Percentiles rank a stretch among this genome's conserved stretches.
These are phyloP conservation scores for Heliconius ethilla DNA, from an alignment of 2,888 invertebrate species.

Conservation along the genomic window DNA sequence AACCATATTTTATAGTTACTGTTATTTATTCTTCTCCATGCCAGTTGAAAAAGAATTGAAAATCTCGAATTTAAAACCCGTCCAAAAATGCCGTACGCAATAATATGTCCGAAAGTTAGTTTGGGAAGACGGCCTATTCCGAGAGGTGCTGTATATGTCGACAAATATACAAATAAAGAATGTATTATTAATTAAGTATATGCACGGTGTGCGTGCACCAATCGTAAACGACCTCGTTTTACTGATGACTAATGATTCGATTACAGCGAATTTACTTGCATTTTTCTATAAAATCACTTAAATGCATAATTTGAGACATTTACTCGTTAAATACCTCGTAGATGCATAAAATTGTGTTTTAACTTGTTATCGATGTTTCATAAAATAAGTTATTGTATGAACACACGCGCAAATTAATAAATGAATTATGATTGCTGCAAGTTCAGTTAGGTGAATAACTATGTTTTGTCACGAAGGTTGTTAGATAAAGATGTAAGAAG, in stretches of 20 bases:
- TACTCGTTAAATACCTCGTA: background rate
- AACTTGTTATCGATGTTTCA: slow-evolving; percentile 6
- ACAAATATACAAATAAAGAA: background rate
- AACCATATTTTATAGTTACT: no score
- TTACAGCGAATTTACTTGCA: slow-evolving; percentile 30
- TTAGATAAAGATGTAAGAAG: no score
- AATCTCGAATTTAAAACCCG: background rate
- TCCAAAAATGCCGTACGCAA: background rate
- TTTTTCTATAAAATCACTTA: slow-evolving; percentile 35
- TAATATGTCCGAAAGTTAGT: background rate
- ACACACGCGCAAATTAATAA: background rate
- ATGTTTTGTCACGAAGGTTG: background rate
- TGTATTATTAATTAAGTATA: slow-evolving; percentile 7
- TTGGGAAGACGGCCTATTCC: background rate
- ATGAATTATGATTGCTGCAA: background rate
- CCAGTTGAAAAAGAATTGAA: background rate
- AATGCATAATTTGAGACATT: slow-evolving; percentile 11
- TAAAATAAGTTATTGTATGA: background rate
- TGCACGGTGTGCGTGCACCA: slow-evolving; percentile 27
- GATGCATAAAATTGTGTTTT: background rate
- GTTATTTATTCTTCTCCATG: background rate
- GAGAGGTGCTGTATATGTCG: background rate
- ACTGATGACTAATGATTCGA: slow-evolving; percentile 39
- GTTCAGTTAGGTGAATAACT: background rate
- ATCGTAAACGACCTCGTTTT: slow-evolving; percentile 38